Evolutionary conservation across 2,797 vertebrate species (phyloP).

Genomic region (Staurois parvus): DNA sequence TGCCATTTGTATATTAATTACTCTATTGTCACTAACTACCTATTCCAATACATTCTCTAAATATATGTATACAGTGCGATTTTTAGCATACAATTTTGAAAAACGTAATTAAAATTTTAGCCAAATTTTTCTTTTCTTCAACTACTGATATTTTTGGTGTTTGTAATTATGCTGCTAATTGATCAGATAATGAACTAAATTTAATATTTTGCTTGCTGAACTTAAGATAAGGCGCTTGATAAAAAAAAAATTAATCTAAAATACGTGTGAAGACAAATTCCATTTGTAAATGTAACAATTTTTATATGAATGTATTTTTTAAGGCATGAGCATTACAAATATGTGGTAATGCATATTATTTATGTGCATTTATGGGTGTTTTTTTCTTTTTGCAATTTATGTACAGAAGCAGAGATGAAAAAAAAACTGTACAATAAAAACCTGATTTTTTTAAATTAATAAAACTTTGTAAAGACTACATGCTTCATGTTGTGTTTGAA

Average conservation of each 20-base stretch:
- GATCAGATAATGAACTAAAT: background rate
- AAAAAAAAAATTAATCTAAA: background rate
- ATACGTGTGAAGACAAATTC: background rate
- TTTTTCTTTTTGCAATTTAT: constrained; percentile 18
- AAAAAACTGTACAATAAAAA: constrained; percentile 6
- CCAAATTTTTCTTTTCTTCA: background rate
- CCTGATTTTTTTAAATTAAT: background rate
- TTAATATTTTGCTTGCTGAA: background rate
- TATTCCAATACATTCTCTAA: background rate
- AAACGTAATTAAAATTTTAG: background rate
- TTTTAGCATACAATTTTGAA: background rate
- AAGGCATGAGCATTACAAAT: constrained; percentile 37
- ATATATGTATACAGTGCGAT: background rate
- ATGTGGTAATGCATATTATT: background rate
- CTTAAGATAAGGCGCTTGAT: background rate
- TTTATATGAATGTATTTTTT: constrained; percentile 57
- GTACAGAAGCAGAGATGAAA: background rate
- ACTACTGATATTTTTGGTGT: background rate
- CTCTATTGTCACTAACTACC: background rate
- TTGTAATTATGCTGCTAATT: background rate
- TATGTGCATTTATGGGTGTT: constrained; percentile 19
- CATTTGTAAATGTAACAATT: constrained; percentile 43
- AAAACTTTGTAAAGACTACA: background rate
- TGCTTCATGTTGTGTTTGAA: background rate
- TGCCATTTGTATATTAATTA: too few relatives aligned